Percentiles rank a stretch among this genome's conserved stretches.
These are phyloP conservation scores for Circaetus cinerascens DNA, from an alignment of 2,113 vertebrate species.

Conservation along the genomic window DNA sequence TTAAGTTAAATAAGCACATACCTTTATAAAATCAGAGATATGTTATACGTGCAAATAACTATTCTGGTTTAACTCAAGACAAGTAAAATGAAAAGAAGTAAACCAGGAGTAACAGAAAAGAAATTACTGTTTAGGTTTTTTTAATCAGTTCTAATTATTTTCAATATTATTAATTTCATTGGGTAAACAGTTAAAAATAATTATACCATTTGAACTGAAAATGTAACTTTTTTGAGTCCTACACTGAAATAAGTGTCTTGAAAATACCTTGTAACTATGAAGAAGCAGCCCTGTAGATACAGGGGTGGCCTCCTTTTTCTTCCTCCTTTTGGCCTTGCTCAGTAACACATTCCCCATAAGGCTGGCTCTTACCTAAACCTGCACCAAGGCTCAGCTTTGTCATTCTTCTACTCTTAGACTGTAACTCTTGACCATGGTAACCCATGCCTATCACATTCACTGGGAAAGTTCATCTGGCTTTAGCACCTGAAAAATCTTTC, in stretches of 20 bases:
- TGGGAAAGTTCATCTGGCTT: not conserved
- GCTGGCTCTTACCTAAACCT: not conserved
- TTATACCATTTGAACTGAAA: not conserved
- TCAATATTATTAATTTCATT: not conserved
- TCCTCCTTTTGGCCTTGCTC: not conserved
- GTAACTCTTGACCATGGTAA: not conserved
- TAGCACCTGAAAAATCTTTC: not conserved
- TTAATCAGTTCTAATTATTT: not conserved
- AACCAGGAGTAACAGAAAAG: not conserved
- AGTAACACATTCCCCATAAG: not conserved
- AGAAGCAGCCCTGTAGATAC: not conserved
- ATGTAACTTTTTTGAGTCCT: not conserved
- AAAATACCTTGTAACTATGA: not conserved
- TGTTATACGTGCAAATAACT: fast-evolving
- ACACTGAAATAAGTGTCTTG: not conserved
- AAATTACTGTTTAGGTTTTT: fast-evolving
- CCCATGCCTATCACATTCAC: too few species aligned
- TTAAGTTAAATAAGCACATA: not conserved
- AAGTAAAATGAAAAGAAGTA: not conserved
- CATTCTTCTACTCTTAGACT: not conserved
- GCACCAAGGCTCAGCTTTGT: not conserved
- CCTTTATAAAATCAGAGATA: not conserved
- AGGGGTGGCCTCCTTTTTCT: not conserved
- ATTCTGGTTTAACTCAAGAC: not conserved
- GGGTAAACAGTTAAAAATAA: not conserved